phyloP scores from a whole-genome alignment of 1,140 invertebrate genomes.

The Doryteuthis pealeii region DNA sequence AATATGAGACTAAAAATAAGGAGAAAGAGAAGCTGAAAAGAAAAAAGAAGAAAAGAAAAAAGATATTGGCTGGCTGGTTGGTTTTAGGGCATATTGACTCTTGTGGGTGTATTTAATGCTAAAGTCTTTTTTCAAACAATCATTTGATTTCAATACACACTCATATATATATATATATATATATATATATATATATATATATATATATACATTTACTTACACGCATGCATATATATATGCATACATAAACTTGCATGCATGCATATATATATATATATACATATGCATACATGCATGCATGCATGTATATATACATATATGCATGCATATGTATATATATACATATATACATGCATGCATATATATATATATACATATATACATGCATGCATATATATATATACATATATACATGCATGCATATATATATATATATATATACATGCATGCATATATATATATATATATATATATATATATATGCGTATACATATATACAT shows the following conservation, averaged over 20 bases:
- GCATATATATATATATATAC: slow-evolving; percentile 8
- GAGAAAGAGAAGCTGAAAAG: too few species aligned
- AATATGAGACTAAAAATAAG: too few species aligned
- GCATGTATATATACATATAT: background rate
- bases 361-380: slow-evolving; percentile 15
- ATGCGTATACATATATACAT: background rate
- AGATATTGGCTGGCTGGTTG: too few species aligned
- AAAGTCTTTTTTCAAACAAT: too few species aligned
- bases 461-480: slow-evolving; percentile 4
- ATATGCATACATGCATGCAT: slow-evolving; percentile 6
- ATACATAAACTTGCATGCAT: too few species aligned
- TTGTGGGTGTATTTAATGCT: too few species aligned
- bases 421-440: slow-evolving; percentile 5
- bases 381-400: slow-evolving; percentile 6
- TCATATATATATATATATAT: background rate
- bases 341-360: background rate
- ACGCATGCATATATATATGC: too few species aligned
- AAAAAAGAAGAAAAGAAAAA: too few species aligned
- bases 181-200: slow-evolving; percentile 16
- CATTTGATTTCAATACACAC: too few species aligned
- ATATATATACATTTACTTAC: too few species aligned
- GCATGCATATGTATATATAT: background rate
- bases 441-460: background rate
- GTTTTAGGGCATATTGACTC: too few species aligned
- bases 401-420: background rate